These are phyloP conservation scores for Drosophila truncata DNA, from an alignment of 1,140 invertebrate species.

Conservation along the genomic window DNA sequence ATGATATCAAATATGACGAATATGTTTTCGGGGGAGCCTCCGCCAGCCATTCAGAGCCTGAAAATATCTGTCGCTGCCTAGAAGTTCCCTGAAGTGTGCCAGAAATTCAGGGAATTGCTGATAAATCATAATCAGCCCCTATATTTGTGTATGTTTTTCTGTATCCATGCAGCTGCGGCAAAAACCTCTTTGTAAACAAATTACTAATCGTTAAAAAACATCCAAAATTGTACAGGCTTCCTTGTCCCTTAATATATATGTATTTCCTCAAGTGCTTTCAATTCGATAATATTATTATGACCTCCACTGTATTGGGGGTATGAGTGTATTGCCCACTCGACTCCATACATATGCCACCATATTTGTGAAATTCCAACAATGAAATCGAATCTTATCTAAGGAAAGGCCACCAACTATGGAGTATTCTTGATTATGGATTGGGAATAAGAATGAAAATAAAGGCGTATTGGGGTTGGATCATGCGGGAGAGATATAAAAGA, in stretches of 20 bases:
- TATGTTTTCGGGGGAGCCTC: not conserved
- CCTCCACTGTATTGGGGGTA: not conserved
- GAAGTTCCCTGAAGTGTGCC: slow-evolving; percentile 53
- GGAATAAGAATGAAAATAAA: slow-evolving; percentile 20
- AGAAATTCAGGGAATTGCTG: slow-evolving; percentile 37
- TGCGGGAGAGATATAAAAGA: slow-evolving; percentile 12
- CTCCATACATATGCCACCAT: slow-evolving; percentile 5
- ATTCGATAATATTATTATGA: not conserved
- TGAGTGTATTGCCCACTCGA: slow-evolving; percentile 5
- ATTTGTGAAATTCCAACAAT: slow-evolving; percentile 23
- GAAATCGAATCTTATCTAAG: slow-evolving; percentile 61
- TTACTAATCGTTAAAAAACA: not conserved
- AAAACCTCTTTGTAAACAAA: not conserved
- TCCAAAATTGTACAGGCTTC: no score
- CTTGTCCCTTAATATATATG: not conserved
- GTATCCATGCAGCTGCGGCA: slow-evolving; percentile 5
- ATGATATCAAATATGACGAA: slow-evolving; percentile 53
- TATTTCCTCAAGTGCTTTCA: not conserved
- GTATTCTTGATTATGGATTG: slow-evolving; percentile 19
- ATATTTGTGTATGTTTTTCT: not conserved
- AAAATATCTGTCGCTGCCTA: slow-evolving; percentile 13
- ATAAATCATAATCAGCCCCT: slow-evolving; percentile 52
- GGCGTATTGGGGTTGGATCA: slow-evolving; percentile 28
- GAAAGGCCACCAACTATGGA: slow-evolving; percentile 9
- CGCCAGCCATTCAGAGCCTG: not conserved